Evolutionary conservation across 2,797 vertebrate genomes (phyloP).

Genomic region (Ctenopoma kingsleyae): DNA sequence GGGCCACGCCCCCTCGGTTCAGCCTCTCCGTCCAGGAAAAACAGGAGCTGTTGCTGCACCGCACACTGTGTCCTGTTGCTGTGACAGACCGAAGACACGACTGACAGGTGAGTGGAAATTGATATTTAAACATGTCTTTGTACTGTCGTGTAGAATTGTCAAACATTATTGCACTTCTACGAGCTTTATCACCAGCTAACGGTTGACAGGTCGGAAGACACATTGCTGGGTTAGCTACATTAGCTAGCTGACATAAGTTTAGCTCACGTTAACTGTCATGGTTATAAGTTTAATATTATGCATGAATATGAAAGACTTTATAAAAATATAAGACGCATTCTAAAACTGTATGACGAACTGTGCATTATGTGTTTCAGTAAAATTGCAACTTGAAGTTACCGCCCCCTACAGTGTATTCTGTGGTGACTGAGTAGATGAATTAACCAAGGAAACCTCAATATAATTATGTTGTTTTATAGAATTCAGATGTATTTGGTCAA

Average conservation of each 20-base stretch:
- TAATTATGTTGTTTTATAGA: neutral
- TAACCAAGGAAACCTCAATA: neutral
- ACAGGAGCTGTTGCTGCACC: neutral
- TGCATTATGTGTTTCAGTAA: neutral
- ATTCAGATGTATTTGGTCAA: fast-evolving
- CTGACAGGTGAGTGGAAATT: conserved; percentile 48
- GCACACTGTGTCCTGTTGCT: conserved; percentile 35
- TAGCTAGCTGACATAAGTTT: neutral
- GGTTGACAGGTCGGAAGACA: neutral
- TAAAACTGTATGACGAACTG: neutral
- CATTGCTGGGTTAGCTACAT: neutral
- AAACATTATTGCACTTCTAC: neutral
- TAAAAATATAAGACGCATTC: neutral
- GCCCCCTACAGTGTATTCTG: conserved; percentile 30
- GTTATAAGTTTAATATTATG: neutral
- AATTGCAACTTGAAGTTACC: conserved; percentile 15
- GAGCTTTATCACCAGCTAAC: neutral
- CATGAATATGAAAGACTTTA: too few relatives aligned
- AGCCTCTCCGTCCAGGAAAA: conserved; percentile 10
- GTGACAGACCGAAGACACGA: conserved; percentile 32
- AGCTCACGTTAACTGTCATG: neutral
- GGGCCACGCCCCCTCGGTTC: conserved; percentile 34
- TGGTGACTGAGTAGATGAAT: neutral
- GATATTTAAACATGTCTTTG: too few relatives aligned
- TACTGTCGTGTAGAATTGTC: neutral